These are phyloP conservation scores for Leptinotarsa peninsularis DNA, from an alignment of 2,888 invertebrate genomes.

Conservation along the genomic window DNA sequence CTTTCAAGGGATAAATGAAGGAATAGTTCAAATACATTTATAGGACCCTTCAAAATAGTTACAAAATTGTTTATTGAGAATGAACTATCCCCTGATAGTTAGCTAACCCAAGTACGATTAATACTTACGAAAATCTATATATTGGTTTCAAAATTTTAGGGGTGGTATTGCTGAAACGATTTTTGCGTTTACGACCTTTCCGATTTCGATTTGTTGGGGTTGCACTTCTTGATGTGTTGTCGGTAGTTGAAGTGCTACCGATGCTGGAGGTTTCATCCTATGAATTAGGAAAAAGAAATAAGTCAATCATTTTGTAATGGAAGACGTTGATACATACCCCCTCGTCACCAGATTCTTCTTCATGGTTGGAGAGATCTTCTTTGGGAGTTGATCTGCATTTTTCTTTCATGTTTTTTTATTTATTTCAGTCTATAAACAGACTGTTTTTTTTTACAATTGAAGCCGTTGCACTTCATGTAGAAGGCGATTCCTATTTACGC, in stretches of 20 bases:
- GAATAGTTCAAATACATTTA: too few relatives aligned
- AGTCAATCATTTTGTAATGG: neutral
- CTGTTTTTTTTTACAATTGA: too few relatives aligned
- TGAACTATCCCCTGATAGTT: too few relatives aligned
- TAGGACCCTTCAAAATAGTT: too few relatives aligned
- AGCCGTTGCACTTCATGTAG: too few relatives aligned
- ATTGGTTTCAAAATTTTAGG: constrained; percentile 77
- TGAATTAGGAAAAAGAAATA: constrained; percentile 25
- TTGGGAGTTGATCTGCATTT: constrained; percentile 34
- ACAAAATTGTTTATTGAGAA: too few relatives aligned
- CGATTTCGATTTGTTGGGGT: constrained; percentile 78
- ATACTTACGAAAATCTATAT: constrained; percentile 79
- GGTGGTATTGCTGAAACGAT: constrained; percentile 68
- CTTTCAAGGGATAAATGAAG: too few relatives aligned
- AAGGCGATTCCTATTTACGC: too few relatives aligned
- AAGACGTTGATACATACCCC: constrained; percentile 61
- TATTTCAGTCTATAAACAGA: neutral
- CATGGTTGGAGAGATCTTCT: constrained; percentile 58
- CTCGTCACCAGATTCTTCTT: constrained; percentile 71
- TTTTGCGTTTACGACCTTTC: constrained; percentile 70
- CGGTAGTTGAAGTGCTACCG: constrained; percentile 83
- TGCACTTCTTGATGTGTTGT: constrained; percentile 84
- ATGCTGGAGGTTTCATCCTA: constrained; percentile 85
- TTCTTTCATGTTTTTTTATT: constrained; percentile 39
- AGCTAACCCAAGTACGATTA: too few relatives aligned